Percentiles rank a stretch among this genome's conserved stretches.
phyloP scores from a whole-genome alignment of 2,888 invertebrate species.

The Nephrotoma appendiculata region DNA sequence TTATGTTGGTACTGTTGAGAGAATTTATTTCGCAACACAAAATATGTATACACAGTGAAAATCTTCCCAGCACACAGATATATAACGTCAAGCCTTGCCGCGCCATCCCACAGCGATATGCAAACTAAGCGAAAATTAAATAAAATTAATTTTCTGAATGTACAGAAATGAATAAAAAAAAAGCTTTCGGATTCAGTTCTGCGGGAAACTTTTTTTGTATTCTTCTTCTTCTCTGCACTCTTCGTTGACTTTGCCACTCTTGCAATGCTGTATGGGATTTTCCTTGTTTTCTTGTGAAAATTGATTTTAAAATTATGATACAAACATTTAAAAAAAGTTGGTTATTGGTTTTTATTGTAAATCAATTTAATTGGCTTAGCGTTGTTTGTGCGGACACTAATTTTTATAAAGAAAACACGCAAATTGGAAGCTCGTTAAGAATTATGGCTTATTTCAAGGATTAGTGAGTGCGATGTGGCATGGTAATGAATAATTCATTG shows the following conservation, averaged over 20 bases:
- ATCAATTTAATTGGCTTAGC: background rate
- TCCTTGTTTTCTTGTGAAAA: background rate
- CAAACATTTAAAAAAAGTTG: background rate
- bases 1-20: background rate
- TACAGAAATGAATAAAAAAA: background rate
- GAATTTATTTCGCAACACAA: background rate
- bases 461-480: no score
- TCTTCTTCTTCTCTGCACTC: background rate
- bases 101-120: background rate
- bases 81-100: background rate
- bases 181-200: background rate
- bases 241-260: background rate
- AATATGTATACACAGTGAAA: background rate
- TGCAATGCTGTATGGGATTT: background rate
- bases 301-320: background rate
- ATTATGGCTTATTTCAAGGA: no score
- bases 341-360: background rate
- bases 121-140: background rate
- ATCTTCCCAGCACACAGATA: background rate
- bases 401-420: no score
- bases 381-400: background rate
- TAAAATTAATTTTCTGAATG: background rate
- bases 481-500: no score
- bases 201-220: background rate
- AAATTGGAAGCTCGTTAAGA: no score